Conservation (phyloP, 1,140 invertebrate species). For the Drosophila sp. region DNA sequence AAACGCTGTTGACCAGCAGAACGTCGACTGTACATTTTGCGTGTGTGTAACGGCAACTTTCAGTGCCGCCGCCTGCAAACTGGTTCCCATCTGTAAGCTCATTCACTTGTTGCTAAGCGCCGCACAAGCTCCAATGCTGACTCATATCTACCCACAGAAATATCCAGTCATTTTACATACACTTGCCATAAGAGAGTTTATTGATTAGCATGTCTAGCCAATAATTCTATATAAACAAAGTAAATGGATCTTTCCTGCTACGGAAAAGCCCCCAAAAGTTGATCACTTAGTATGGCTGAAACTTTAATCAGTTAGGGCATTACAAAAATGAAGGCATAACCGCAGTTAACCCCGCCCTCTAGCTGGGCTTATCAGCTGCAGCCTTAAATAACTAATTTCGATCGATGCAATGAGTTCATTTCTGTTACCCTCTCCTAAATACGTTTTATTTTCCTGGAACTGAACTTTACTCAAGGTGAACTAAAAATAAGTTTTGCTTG, state of each 20-base stretch:
- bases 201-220: not conserved
- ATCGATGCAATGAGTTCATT: constrained; percentile 1
- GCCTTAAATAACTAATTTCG: not conserved
- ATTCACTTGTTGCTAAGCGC: constrained; percentile 11
- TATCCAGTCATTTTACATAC: not conserved
- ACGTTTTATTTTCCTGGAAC: not conserved
- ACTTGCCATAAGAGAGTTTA: not conserved
- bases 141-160: not conserved
- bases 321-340: not conserved
- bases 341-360: not conserved
- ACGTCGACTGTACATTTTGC: constrained; percentile 8
- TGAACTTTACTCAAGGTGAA: constrained; percentile 39
- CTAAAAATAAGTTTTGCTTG: constrained; percentile 44
- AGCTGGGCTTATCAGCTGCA: not conserved
- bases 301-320: not conserved
- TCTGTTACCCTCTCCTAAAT: not conserved
- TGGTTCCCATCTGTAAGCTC: constrained; percentile 5
- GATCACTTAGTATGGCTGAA: too few relatives aligned
- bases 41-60: constrained; percentile 21
- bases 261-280: too few relatives aligned
- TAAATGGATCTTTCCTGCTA: too few relatives aligned
- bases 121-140: not conserved
- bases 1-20: constrained; percentile 8
- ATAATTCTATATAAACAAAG: not conserved
- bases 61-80: constrained; percentile 1